Conservation (phyloP, 2,797 vertebrate species). For the Bradypus variegatus region DNA sequence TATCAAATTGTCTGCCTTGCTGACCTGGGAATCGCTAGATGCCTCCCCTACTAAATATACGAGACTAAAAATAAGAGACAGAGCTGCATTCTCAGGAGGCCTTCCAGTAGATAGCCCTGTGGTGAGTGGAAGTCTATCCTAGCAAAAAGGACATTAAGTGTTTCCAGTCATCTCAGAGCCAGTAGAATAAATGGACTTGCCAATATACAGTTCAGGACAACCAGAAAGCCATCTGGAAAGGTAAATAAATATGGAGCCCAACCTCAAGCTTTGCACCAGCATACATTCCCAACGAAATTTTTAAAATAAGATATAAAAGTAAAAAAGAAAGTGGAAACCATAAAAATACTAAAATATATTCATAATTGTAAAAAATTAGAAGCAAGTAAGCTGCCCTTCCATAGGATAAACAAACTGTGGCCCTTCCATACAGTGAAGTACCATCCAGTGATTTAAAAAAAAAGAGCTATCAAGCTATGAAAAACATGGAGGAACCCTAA, state of each 20-base stretch:
- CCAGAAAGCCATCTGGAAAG: background rate
- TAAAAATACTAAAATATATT: background rate
- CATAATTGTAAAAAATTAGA: too few species aligned
- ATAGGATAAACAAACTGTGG: too few species aligned
- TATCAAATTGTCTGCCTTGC: background rate
- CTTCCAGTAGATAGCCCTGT: background rate
- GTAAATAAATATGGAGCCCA: background rate
- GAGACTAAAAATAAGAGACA: background rate
- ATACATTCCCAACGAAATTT: background rate
- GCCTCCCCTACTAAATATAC: background rate
- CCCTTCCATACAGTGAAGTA: too few species aligned
- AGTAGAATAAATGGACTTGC: background rate
- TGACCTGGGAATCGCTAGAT: background rate
- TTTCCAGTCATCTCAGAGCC: background rate
- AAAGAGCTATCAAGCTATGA: too few species aligned
- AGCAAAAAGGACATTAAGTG: background rate
- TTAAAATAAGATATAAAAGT: background rate
- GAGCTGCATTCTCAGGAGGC: background rate
- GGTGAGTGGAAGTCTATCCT: background rate
- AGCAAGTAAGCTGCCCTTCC: too few species aligned
- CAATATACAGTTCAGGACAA: background rate
- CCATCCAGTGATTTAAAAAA: too few species aligned
- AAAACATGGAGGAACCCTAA: too few species aligned
- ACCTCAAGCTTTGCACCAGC: background rate
- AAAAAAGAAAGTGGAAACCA: background rate